Conservation (phyloP, 2,888 invertebrate species). For the Dryocosmus kuriphilus region DNA sequence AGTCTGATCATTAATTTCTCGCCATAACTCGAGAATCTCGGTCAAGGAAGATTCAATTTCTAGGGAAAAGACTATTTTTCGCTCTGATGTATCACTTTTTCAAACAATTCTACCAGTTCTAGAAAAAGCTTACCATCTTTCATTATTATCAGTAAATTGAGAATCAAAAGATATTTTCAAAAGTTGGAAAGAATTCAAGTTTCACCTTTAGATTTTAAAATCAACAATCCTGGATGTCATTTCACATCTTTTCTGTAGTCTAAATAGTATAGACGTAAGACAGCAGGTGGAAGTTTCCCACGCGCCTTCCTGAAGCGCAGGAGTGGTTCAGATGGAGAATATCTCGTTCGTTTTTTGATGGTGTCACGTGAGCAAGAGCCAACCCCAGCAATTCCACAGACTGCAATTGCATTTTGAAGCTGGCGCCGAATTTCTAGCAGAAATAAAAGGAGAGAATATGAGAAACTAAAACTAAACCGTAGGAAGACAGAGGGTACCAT, state of each 20-base stretch:
- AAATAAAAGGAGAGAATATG: constrained; percentile 44
- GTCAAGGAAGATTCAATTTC: constrained; percentile 19
- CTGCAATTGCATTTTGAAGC: constrained; percentile 51
- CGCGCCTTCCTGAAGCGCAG: constrained; percentile 50
- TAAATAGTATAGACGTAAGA: not conserved
- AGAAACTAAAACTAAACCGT: constrained; percentile 32
- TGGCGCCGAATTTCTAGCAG: constrained; percentile 46
- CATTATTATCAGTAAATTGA: too few relatives aligned
- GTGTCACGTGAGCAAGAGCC: constrained; percentile 48
- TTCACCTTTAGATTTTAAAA: too few relatives aligned
- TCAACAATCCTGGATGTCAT: too few relatives aligned
- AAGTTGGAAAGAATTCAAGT: too few relatives aligned
- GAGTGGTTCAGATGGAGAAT: constrained; percentile 37
- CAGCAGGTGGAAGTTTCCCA: constrained; percentile 55
- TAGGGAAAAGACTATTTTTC: not conserved
- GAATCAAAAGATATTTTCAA: too few relatives aligned
- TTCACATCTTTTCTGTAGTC: too few relatives aligned
- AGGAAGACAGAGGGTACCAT: not conserved
- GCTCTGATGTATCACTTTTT: too few relatives aligned
- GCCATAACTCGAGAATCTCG: not conserved
- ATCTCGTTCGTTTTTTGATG: constrained; percentile 43
- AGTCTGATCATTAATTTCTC: constrained; percentile 13
- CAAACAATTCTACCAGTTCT: too few relatives aligned
- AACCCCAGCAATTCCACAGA: constrained; percentile 45
- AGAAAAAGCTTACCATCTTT: too few relatives aligned